phyloP scores from a whole-genome alignment of 2,113 vertebrate genomes.

The Ellobius talpinus region DNA sequence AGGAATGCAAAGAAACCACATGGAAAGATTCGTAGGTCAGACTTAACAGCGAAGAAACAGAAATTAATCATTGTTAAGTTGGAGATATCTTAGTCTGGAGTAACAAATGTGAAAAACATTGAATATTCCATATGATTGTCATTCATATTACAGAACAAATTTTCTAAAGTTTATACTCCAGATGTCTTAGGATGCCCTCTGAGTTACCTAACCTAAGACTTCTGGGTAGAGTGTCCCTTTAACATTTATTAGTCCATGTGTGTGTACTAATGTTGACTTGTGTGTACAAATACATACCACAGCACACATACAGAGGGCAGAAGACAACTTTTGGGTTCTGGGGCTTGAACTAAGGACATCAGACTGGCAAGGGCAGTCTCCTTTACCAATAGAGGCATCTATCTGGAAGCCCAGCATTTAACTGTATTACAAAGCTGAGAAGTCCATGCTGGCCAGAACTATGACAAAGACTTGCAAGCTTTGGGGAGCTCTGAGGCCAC shows the following conservation, averaged over 20 bases:
- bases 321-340: background rate
- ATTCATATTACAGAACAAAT: conserved; percentile 39
- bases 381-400: background rate
- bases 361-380: background rate
- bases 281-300: background rate
- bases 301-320: background rate
- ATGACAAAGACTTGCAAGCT: background rate
- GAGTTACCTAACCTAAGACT: background rate
- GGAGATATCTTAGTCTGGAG: conserved; percentile 16
- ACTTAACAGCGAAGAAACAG: background rate
- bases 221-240: background rate
- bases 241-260: background rate
- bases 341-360: background rate
- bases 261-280: background rate
- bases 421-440: background rate
- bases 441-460: background rate
- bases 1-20: background rate
- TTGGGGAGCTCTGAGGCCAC: background rate
- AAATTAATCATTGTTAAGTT: background rate
- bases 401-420: background rate
- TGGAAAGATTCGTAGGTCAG: background rate
- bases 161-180: background rate
- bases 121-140: background rate
- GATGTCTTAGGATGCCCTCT: background rate
- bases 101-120: background rate